These are phyloP conservation scores for Parthenolecanium corni DNA, from an alignment of 2,888 invertebrate genomes.

Conservation along the genomic window DNA sequence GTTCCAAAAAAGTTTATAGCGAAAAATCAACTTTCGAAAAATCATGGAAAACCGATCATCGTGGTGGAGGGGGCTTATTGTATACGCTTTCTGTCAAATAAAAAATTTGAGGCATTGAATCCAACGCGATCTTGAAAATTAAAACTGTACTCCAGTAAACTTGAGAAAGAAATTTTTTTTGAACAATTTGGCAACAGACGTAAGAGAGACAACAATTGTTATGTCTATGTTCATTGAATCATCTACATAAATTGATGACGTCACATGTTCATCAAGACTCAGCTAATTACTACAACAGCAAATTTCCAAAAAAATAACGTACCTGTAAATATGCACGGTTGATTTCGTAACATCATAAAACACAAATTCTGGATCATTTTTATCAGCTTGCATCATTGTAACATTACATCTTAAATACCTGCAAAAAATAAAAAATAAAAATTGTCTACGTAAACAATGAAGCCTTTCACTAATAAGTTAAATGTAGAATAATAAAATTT, in stretches of 20 bases:
- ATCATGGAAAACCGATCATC: too few relatives aligned
- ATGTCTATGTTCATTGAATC: background rate
- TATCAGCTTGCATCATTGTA: constrained; percentile 58
- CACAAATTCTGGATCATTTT: constrained; percentile 83
- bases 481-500: too few relatives aligned
- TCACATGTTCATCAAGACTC: background rate
- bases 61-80: too few relatives aligned
- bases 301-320: too few relatives aligned
- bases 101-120: too few relatives aligned
- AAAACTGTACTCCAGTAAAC: too few relatives aligned
- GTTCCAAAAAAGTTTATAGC: too few relatives aligned
- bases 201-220: too few relatives aligned
- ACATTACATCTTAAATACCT: constrained; percentile 64
- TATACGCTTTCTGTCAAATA: too few relatives aligned
- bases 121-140: too few relatives aligned
- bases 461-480: constrained; percentile 2
- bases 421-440: constrained; percentile 10
- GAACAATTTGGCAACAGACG: background rate
- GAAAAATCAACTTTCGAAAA: too few relatives aligned
- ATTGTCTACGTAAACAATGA: too few relatives aligned
- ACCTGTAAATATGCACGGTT: constrained; percentile 78
- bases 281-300: background rate
- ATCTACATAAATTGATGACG: background rate
- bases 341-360: constrained; percentile 75
- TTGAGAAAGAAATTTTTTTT: background rate